phyloP scores from a whole-genome alignment of 2,113 vertebrate genomes.

The Chinchilla lanigera region DNA sequence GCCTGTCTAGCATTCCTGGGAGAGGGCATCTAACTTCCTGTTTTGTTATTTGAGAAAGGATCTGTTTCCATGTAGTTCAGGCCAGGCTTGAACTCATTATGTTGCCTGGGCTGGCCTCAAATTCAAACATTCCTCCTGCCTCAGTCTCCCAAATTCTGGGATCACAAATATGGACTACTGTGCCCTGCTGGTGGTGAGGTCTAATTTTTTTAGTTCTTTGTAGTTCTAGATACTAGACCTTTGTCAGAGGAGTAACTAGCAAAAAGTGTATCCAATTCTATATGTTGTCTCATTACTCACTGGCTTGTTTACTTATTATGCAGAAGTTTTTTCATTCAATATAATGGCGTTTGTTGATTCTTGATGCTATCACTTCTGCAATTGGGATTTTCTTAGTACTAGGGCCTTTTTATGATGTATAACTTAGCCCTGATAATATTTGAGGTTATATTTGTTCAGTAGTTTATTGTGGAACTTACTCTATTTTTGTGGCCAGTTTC shows the following conservation, averaged over 20 bases:
- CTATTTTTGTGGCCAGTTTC: background rate
- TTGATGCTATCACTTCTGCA: background rate
- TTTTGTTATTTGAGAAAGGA: background rate
- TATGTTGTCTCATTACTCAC: background rate
- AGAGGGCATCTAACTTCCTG: background rate
- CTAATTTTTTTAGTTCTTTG: background rate
- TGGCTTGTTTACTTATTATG: background rate
- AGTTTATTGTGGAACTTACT: background rate
- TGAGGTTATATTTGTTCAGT: background rate
- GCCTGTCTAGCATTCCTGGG: background rate
- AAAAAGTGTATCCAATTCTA: background rate
- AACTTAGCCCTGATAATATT: background rate
- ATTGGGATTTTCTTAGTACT: background rate
- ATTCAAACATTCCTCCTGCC: background rate
- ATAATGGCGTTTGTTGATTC: background rate
- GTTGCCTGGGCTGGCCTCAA: background rate
- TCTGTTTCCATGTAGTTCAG: background rate
- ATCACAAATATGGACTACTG: background rate
- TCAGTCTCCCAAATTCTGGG: background rate
- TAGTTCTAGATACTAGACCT: background rate
- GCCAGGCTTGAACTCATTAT: background rate
- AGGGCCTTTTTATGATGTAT: background rate
- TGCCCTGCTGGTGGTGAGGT: background rate
- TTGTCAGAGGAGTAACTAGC: background rate
- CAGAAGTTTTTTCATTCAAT: background rate